These are phyloP conservation scores for Noctilio leporinus DNA, from an alignment of 2,113 vertebrate species.

Conservation along the genomic window DNA sequence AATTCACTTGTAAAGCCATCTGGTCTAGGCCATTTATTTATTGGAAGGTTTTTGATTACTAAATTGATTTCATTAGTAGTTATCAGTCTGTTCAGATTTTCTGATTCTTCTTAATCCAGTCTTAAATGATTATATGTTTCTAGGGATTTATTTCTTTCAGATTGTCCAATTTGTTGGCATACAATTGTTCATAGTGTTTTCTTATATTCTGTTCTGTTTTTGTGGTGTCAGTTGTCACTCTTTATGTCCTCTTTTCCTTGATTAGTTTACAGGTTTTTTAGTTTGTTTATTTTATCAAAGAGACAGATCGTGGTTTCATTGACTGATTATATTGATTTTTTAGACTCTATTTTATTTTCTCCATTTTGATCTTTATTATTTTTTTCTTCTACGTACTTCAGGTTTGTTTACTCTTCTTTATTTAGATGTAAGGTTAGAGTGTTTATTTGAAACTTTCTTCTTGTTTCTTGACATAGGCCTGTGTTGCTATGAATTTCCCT, in stretches of 20 bases:
- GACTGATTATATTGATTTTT: background rate
- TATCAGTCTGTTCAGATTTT: background rate
- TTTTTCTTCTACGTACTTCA: background rate
- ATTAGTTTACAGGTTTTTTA: background rate
- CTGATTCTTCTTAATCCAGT: background rate
- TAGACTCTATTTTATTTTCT: background rate
- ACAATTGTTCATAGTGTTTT: background rate
- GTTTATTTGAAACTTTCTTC: background rate
- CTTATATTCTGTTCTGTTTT: background rate
- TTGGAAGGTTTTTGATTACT: background rate
- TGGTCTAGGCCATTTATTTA: background rate
- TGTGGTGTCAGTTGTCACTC: background rate
- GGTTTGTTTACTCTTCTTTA: background rate
- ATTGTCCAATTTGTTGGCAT: no score
- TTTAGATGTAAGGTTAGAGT: background rate
- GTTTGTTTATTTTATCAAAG: background rate
- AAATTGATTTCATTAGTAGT: background rate
- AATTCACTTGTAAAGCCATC: background rate
- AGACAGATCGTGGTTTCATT: background rate
- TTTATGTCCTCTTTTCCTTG: background rate
- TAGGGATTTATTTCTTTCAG: no score
- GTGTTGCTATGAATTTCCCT: background rate
- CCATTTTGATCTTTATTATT: background rate
- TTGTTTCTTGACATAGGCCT: background rate
- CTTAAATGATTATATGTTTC: no score